phyloP scores from a whole-genome alignment of 2,888 invertebrate genomes.

The Matsumyia berberina region DNA sequence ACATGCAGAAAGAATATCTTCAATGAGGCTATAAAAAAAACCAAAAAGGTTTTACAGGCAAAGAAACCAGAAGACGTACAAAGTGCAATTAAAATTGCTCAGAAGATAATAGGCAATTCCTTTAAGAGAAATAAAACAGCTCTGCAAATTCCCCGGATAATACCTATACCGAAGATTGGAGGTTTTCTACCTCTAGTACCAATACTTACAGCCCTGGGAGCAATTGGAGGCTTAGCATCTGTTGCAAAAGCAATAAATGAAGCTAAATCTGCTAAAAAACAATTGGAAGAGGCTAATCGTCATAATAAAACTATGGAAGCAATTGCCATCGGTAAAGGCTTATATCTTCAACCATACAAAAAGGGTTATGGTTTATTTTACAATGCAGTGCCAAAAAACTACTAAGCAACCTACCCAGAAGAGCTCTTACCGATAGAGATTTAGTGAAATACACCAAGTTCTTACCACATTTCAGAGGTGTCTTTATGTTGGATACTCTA shows the following conservation, averaged over 20 bases:
- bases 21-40: slow-evolving; percentile 37
- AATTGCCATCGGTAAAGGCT: slow-evolving; percentile 80
- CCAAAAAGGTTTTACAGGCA: slow-evolving; percentile 42
- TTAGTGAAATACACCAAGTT: slow-evolving; percentile 78
- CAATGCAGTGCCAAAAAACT: slow-evolving; percentile 77
- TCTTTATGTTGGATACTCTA: slow-evolving; percentile 73
- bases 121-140: slow-evolving; percentile 26
- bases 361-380: slow-evolving; percentile 60
- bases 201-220: too few relatives aligned
- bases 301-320: slow-evolving; percentile 80
- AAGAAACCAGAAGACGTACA: slow-evolving; percentile 52
- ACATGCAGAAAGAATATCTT: slow-evolving; percentile 28
- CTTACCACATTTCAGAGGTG: slow-evolving; percentile 80
- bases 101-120: slow-evolving; percentile 47
- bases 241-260: not conserved
- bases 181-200: not conserved
- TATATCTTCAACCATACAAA: slow-evolving; percentile 79
- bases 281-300: slow-evolving; percentile 77
- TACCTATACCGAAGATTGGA: not conserved
- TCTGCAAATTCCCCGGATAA: not conserved
- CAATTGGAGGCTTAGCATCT: too few relatives aligned
- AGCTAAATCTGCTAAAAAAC: slow-evolving; percentile 16
- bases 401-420: slow-evolving; percentile 77
- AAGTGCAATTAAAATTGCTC: slow-evolving; percentile 71
- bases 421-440: slow-evolving; percentile 78